Percentiles rank a stretch among this genome's conserved stretches.
Evolutionary conservation across 2,888 invertebrate genomes (phyloP).

Genomic region (Muscina levida): DNA sequence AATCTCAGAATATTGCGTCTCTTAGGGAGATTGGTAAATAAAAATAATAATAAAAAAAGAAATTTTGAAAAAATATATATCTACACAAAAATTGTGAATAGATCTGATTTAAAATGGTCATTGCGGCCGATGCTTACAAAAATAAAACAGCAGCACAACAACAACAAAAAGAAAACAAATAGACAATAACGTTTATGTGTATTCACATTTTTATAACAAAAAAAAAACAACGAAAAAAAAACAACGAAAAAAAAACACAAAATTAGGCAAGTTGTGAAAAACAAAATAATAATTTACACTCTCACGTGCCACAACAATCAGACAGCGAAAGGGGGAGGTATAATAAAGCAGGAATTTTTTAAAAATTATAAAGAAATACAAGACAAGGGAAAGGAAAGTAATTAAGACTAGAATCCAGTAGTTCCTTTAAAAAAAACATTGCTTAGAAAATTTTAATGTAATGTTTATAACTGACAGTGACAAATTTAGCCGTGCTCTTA

Average conservation of each 20-base stretch:
- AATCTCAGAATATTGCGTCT: slow-evolving; percentile 23
- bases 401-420: no score
- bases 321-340: not conserved
- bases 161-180: not conserved
- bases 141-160: no score
- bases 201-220: no score
- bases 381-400: no score
- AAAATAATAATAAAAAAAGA: slow-evolving; percentile 1
- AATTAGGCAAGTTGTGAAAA: slow-evolving; percentile 1
- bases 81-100: not conserved
- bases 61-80: not conserved
- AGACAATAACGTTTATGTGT: no score
- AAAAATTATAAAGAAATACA: no score
- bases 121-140: no score
- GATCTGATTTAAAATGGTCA: not conserved
- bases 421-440: no score
- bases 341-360: not conserved
- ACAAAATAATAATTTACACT: slow-evolving; percentile 17
- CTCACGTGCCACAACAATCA: slow-evolving; percentile 33
- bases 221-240: not conserved
- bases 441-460: no score
- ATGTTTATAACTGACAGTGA: no score
- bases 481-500: no score
- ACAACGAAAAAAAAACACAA: not conserved
- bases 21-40: not conserved